Percentiles rank a stretch among this genome's conserved stretches.
Evolutionary conservation across 2,797 vertebrate genomes (phyloP).

Genomic region (Cuniculus paca): DNA sequence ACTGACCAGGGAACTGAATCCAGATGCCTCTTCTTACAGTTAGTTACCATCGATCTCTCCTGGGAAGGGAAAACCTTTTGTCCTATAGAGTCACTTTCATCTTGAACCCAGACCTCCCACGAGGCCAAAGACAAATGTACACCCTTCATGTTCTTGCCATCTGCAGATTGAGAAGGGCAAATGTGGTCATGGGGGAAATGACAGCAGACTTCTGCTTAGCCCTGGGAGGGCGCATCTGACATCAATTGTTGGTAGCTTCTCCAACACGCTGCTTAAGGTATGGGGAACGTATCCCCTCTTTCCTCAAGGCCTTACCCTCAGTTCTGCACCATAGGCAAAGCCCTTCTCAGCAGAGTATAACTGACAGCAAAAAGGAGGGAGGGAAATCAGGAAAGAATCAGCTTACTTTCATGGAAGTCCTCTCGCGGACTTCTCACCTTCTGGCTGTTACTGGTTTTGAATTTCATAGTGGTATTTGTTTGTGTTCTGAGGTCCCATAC

Average conservation of each 20-base stretch:
- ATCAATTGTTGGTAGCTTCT: background rate
- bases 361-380: too few species aligned
- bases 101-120: background rate
- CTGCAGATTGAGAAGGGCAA: background rate
- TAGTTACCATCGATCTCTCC: background rate
- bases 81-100: background rate
- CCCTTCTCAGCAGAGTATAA: background rate
- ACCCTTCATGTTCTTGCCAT: background rate
- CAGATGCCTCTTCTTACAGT: background rate
- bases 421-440: background rate
- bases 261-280: too few species aligned
- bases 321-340: background rate
- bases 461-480: background rate
- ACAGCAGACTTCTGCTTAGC: background rate
- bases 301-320: background rate
- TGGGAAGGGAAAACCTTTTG: background rate
- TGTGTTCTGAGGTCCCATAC: background rate
- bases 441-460: background rate
- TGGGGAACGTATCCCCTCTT: too few species aligned
- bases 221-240: background rate
- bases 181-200: background rate
- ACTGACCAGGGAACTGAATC: background rate
- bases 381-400: background rate
- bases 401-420: too few species aligned
- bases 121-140: background rate